Base-by-base conservation (phyloP, 2,888 invertebrate genomes). In the Macrosoma leucophasiata region DNA sequence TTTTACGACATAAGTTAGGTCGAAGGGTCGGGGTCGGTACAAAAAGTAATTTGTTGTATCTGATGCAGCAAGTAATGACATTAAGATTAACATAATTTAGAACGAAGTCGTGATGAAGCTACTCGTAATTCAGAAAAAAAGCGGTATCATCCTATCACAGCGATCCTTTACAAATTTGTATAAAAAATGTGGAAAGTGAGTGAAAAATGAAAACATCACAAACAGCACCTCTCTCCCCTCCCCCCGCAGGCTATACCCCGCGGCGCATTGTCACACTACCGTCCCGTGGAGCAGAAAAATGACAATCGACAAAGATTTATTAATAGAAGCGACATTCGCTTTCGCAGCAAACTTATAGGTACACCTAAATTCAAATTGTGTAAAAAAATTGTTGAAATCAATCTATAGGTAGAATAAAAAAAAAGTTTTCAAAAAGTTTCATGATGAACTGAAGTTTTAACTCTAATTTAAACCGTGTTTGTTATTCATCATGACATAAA, bases 191-290 rank as follows among this genome's bases (percentile, higher is more conserved):
- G 63, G 58, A 69, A 73, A 71, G 62, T 65, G 65, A 65, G 66
- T 75, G 75, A 74, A 78, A 76, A 78, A 77, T 77, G 74, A 67
- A 79, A 75, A 77, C 69, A 76, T 75, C 73, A 75, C 57, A 47
- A 67, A 67, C 74, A 75, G 52, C 48, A 43, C 36, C 37, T 27
- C 33, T 25, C 33, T 36, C 33, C 34, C 29, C 30, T 36, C 41
- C 39, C 36, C 48, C 50, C 49, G 38, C 53, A 55, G 45, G 39
- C n/a, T n/a, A n/a, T n/a, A n/a, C 41, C 54, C 55, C 52, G 46
- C 57, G 58, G 57, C 53, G 62, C 52, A 71, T 75, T 75, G 76
- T 79, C 73, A 60, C 73, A 63, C 71, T 65, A 63, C 67, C 65
- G 65, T 59, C 72, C 68, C 55, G 59, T 43, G 46, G 63, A 52